phyloP scores from a whole-genome alignment of 2,113 vertebrate genomes.

The Heterotilapia buettikoferi region DNA sequence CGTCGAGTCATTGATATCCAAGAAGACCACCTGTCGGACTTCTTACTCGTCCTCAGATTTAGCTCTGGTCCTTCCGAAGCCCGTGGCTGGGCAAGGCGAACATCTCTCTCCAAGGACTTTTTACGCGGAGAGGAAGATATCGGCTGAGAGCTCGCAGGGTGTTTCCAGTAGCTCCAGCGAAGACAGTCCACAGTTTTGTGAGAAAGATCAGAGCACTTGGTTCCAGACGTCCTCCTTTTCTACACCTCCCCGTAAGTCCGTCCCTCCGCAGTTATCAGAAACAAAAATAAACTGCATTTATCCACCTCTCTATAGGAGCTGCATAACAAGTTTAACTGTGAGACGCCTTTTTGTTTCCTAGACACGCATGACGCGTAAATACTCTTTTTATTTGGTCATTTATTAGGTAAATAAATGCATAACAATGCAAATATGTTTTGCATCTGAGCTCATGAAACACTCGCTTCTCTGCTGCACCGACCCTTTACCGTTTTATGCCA shows the following conservation, averaged over 20 bases:
- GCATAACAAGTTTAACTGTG: background rate
- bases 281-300: background rate
- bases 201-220: constrained; percentile 71
- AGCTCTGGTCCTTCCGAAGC: constrained; percentile 28
- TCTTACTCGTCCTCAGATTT: constrained; percentile 48
- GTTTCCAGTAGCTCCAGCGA: constrained; percentile 53
- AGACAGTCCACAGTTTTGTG: constrained; percentile 58
- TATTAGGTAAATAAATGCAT: background rate
- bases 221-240: constrained; percentile 68
- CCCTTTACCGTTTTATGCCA: background rate
- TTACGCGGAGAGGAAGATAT: constrained; percentile 57
- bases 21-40: constrained; percentile 68
- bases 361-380: background rate
- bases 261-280: background rate
- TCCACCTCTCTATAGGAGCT: background rate
- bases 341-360: background rate
- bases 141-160: constrained; percentile 52
- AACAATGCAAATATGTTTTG: too few relatives aligned
- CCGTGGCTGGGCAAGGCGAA: constrained; percentile 27
- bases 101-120: constrained; percentile 66
- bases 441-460: background rate
- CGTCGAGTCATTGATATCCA: constrained; percentile 80
- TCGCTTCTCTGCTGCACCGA: background rate
- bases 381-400: background rate
- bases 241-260: constrained; percentile 70